These are phyloP conservation scores for Phaedon cochleariae DNA, from an alignment of 2,888 invertebrate genomes.

Conservation along the genomic window DNA sequence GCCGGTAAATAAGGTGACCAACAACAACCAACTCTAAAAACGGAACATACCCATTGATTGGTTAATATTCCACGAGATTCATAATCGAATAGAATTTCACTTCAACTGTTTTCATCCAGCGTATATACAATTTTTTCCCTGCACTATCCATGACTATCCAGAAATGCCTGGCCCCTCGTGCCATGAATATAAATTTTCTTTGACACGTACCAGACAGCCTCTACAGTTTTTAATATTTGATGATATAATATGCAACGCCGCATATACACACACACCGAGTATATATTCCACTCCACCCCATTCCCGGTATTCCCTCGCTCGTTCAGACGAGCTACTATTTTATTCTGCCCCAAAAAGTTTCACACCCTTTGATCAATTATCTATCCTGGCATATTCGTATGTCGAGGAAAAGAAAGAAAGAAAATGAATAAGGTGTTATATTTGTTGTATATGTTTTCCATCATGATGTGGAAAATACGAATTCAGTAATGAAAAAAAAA, in stretches of 20 bases:
- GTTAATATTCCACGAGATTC: no score
- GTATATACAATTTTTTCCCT: no score
- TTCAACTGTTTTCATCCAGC: no score
- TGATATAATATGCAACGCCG: constrained; percentile 28
- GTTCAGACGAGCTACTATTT: constrained; percentile 16
- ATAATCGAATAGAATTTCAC: no score
- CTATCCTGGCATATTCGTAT: not conserved
- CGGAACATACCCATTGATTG: no score
- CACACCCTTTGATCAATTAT: constrained; percentile 28
- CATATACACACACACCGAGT: constrained; percentile 15
- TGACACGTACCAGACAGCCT: constrained; percentile 32
- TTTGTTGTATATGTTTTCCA: no score
- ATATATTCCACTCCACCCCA: constrained; percentile 19
- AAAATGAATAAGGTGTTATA: no score
- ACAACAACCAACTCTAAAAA: no score
- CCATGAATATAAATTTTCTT: constrained; percentile 34
- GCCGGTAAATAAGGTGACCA: no score
- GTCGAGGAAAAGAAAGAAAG: not conserved
- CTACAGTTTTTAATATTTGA: constrained; percentile 37
- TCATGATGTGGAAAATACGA: no score
- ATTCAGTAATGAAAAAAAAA: no score
- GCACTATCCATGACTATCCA: no score
- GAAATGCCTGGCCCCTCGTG: not conserved
- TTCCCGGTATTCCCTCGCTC: constrained; percentile 11
- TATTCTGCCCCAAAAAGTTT: constrained; percentile 22